phyloP scores from a whole-genome alignment of 2,888 invertebrate genomes.

The Eretmocerus hayati region DNA sequence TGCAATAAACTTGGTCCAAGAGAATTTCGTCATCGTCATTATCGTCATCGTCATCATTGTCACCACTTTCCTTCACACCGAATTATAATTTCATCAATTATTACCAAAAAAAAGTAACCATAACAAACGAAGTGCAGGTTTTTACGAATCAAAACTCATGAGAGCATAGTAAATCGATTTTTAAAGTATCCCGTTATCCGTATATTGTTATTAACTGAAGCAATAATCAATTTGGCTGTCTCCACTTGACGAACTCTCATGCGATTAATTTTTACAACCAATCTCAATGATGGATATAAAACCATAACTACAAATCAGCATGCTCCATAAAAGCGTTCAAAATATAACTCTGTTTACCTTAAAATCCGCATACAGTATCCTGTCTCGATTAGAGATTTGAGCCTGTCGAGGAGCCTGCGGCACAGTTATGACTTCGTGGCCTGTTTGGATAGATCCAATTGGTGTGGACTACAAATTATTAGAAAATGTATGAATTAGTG shows the following conservation, averaged over 20 bases:
- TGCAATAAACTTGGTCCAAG: constrained; percentile 38
- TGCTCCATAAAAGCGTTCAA: constrained; percentile 26
- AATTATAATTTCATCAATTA: constrained; percentile 15
- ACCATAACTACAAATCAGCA: constrained; percentile 32
- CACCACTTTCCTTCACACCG: constrained; percentile 45
- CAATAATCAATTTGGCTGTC: constrained; percentile 5
- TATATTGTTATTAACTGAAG: no score
- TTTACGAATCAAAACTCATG: no score
- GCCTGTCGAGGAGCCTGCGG: no score
- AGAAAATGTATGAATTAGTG: constrained; percentile 9
- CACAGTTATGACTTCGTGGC: constrained; percentile 84
- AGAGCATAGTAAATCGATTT: no score
- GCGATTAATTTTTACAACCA: constrained; percentile 39
- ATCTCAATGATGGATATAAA: constrained; percentile 21
- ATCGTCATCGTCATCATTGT: constrained; percentile 25
- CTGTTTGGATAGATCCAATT: constrained; percentile 85
- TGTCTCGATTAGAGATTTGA: constrained; percentile 83
- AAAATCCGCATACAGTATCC: constrained; percentile 69
- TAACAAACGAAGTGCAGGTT: no score
- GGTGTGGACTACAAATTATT: constrained; percentile 74
- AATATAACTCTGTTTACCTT: constrained; percentile 54
- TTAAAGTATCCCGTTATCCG: no score
- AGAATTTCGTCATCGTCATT: constrained; percentile 26
- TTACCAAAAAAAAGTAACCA: constrained; percentile 17
- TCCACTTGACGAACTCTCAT: constrained; percentile 27